Evolutionary conservation across 2,888 invertebrate genomes (phyloP).

Genomic region (Bombylius discolor): DNA sequence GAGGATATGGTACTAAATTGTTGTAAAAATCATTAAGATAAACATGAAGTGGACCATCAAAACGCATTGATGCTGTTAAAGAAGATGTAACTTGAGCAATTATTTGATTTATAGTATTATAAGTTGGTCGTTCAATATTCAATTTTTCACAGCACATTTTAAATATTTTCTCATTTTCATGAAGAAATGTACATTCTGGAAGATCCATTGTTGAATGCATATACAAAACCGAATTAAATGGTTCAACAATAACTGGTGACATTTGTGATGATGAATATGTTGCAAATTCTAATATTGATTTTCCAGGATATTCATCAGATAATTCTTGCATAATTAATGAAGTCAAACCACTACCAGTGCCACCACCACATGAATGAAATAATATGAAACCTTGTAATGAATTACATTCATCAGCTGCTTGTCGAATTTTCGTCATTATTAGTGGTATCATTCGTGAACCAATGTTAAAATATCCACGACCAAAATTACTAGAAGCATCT

Average conservation of each 20-base stretch:
- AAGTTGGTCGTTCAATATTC: conserved; percentile 63
- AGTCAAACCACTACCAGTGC: conserved; percentile 82
- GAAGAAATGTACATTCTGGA: conserved; percentile 75
- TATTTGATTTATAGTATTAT: conserved; percentile 67
- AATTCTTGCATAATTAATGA: conserved; percentile 77
- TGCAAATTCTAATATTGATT: conserved; percentile 77
- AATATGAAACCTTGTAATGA: conserved; percentile 71
- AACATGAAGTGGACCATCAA: conserved; percentile 76
- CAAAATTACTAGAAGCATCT: conserved; percentile 80
- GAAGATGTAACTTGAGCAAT: conserved; percentile 73
- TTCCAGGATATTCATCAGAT: conserved; percentile 77
- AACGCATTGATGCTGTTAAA: conserved; percentile 74
- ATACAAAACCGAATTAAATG: conserved; percentile 77
- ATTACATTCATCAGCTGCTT: conserved; percentile 66
- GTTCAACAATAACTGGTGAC: conserved; percentile 60
- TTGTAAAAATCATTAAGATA: conserved; percentile 84
- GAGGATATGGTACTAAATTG: conserved; percentile 75
- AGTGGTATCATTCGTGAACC: conserved; percentile 72
- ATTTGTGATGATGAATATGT: conserved; percentile 84
- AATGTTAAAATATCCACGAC: conserved; percentile 75
- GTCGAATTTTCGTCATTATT: conserved; percentile 59
- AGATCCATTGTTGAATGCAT: conserved; percentile 73
- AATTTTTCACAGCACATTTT: conserved; percentile 69
- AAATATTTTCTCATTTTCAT: conserved; percentile 69
- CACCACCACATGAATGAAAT: conserved; percentile 77